phyloP scores from a whole-genome alignment of 2,113 vertebrate species.

The Hyperoodon ampullatus region DNA sequence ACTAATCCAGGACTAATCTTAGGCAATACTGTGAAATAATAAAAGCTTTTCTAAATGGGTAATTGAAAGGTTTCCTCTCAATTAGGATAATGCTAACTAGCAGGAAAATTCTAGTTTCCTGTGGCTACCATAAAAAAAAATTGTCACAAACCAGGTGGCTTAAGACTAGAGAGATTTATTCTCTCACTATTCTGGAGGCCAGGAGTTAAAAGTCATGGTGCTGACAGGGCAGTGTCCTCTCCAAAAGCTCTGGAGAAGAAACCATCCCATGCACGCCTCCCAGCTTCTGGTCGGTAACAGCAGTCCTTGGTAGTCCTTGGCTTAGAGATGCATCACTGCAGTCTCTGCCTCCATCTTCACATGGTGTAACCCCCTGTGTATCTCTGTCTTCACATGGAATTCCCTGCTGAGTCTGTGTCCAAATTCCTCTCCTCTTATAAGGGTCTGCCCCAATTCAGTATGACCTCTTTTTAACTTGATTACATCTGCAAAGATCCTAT shows the following conservation, averaged over 20 bases:
- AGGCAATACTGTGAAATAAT: background rate
- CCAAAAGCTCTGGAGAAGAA: background rate
- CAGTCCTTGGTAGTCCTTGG: background rate
- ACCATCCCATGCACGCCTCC: too few species aligned
- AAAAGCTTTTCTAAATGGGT: background rate
- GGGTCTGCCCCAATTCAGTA: background rate
- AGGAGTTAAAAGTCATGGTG: background rate
- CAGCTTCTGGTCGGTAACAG: background rate
- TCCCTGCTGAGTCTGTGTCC: background rate
- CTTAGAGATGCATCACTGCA: background rate
- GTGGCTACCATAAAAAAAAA: background rate
- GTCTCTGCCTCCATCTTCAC: background rate
- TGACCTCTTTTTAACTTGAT: background rate
- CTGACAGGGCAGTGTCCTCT: background rate
- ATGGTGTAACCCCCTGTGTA: background rate
- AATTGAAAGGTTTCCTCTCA: background rate
- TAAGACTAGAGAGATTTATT: background rate
- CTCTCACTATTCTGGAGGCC: background rate
- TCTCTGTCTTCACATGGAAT: background rate
- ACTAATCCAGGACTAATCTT: background rate
- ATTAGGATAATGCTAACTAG: too few species aligned
- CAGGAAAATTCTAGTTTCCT: background rate
- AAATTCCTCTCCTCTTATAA: background rate
- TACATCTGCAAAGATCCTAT: background rate
- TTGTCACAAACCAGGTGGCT: background rate